Evolutionary conservation across 1,140 invertebrate species (phyloP), one percentile per base, ranked within the genome.

Genomic region (Babylonia areolata): DNA sequence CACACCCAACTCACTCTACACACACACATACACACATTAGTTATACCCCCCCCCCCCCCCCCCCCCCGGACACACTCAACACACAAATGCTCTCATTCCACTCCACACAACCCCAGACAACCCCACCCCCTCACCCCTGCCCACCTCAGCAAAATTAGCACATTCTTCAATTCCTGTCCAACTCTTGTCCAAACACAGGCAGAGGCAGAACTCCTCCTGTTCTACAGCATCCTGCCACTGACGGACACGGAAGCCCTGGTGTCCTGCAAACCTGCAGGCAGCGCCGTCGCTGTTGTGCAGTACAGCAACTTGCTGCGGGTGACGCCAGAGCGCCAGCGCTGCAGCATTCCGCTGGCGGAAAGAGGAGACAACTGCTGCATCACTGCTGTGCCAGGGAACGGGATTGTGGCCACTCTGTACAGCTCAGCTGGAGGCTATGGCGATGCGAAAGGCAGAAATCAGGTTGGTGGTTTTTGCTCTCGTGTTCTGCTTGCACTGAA

Each of bases 241-340:
- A 84, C 82, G 11, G 33, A 84, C 37, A 84, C 82, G 2, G 82
- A 84, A 20, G 82, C 64, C 20, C 31, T 84, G 82, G 82, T 84
- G 58, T 71, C 82, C 35, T 84, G 82, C 69, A 37, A 73, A 33
- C 37, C 69, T 20, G 20, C n/a, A 3, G 82, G 35, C n/a, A 33
- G 69, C 23, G 75, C 58, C 23, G 46, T 12, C 6, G 20, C 64
- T 46, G 82, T 84, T 15, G 69, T 84, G n/a, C 37, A 73, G 82
- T 84, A 84, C 69, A 73, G 69, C 64, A 73, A 73, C 64, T 3
- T n/a, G n/a, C 31, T 11, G 1, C 2, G 1, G 46, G 9, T n/a
- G 12, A 23, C 15, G 5, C 17, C 58, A n/a, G 58, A 64, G 58
- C 9, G 5, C 3, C 20, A 83, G 54, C 69, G n/a, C 40, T n/a